phyloP scores from a whole-genome alignment of 2,797 vertebrate genomes.

The Pseudocheirus occidentalis region DNA sequence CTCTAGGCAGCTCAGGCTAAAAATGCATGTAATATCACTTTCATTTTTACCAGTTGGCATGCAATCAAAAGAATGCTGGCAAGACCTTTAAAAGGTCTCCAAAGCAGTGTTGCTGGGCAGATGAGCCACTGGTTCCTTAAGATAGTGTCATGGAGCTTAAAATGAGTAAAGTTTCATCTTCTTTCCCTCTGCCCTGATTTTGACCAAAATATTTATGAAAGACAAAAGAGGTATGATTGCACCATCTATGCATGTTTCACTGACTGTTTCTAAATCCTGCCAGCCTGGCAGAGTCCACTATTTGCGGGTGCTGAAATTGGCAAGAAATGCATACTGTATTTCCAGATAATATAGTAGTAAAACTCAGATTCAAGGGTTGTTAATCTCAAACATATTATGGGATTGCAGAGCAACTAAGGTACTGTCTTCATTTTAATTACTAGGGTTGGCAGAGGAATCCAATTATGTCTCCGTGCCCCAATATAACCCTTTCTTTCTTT shows the following conservation, averaged over 20 bases:
- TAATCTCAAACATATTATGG: constrained; percentile 75
- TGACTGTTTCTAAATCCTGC: constrained; percentile 65
- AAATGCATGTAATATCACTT: constrained; percentile 55
- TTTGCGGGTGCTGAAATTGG: constrained; percentile 62
- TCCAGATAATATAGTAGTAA: constrained; percentile 65
- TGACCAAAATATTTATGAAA: constrained; percentile 55
- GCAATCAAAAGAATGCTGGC: constrained; percentile 55
- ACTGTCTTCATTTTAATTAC: constrained; percentile 70
- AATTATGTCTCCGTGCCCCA: constrained; percentile 59
- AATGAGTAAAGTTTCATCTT: background rate
- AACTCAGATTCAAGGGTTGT: constrained; percentile 74
- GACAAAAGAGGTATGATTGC: constrained; percentile 52
- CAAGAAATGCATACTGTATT: constrained; percentile 48
- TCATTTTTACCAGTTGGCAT: constrained; percentile 64
- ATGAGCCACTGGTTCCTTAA: constrained; percentile 19
- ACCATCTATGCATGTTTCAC: constrained; percentile 51
- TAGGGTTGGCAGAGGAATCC: constrained; percentile 63
- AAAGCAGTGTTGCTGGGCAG: constrained; percentile 55
- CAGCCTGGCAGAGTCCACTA: constrained; percentile 38
- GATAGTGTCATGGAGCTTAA: constrained; percentile 30
- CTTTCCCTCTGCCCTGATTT: constrained; percentile 44
- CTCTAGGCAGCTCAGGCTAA: constrained; percentile 51
- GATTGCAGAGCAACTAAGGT: constrained; percentile 60
- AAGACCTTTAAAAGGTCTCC: constrained; percentile 42
- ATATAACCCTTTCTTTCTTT: constrained; percentile 60